Conservation (phyloP, 2,888 invertebrate species). For the Caradrina kadenii region DNA sequence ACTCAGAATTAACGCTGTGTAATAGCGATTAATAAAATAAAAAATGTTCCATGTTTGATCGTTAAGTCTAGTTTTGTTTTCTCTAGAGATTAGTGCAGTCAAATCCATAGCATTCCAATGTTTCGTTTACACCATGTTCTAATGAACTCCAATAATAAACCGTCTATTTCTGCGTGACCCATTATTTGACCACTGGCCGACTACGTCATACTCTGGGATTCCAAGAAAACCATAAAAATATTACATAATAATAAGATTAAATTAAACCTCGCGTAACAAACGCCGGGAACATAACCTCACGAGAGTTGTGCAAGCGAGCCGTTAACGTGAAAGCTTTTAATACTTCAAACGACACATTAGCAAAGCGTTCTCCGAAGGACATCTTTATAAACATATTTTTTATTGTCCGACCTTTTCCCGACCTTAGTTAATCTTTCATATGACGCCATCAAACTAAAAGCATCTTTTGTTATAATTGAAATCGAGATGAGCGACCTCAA, state of each 20-base stretch:
- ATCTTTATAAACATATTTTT: conserved; percentile 65
- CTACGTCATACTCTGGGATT: conserved; percentile 75
- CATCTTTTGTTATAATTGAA: conserved; percentile 46
- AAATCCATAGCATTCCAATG: conserved; percentile 71
- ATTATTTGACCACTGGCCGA: conserved; percentile 79
- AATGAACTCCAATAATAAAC: conserved; percentile 82
- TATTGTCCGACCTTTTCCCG: conserved; percentile 61
- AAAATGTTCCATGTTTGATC: conserved; percentile 17
- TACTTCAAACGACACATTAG: conserved; percentile 76
- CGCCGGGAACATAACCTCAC: conserved; percentile 68
- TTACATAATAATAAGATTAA: conserved; percentile 80
- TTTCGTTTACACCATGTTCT: conserved; percentile 76
- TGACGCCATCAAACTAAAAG: conserved; percentile 42
- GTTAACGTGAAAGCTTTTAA: conserved; percentile 79
- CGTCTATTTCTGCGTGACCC: conserved; percentile 84
- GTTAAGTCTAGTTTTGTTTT: conserved; percentile 8
- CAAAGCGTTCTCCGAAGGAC: conserved; percentile 68
- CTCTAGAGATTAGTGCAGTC: conserved; percentile 26
- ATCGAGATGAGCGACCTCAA: conserved; percentile 52
- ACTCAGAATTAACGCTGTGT: conserved; percentile 14
- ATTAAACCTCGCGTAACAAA: conserved; percentile 68
- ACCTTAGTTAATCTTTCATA: conserved; percentile 64
- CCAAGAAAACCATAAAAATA: conserved; percentile 80
- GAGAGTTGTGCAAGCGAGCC: conserved; percentile 75
- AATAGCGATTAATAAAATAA: conserved; percentile 30